Evolutionary conservation across 2,888 invertebrate genomes (phyloP).

Genomic region (Acrobeloides nanus): DNA sequence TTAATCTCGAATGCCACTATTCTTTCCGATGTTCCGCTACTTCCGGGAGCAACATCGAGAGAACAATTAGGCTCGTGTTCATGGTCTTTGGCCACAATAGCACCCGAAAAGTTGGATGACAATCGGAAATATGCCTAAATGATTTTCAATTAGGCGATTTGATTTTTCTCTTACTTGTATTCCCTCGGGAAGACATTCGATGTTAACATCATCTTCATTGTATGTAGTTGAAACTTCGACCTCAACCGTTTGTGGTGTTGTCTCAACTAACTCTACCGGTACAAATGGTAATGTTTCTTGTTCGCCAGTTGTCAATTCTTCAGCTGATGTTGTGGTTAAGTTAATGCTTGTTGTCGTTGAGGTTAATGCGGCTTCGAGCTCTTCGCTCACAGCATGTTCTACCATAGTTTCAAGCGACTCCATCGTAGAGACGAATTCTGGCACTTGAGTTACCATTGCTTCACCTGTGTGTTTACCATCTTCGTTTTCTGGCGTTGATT

Average conservation of each 20-base stretch:
- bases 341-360: no score
- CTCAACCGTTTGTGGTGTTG: constrained; percentile 13
- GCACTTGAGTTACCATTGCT: neutral
- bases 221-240: constrained; percentile 6
- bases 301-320: no score
- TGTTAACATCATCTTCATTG: constrained; percentile 13
- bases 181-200: constrained; percentile 15
- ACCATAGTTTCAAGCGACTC: no score
- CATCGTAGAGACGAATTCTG: no score
- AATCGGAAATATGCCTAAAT: constrained; percentile 15
- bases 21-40: constrained; percentile 9
- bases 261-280: no score
- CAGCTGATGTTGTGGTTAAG: no score
- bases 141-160: constrained; percentile 1
- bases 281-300: no score
- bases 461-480: neutral
- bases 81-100: constrained; percentile 19
- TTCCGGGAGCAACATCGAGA: constrained; percentile 9
- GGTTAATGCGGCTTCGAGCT: no score
- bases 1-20: constrained; percentile 18
- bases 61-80: constrained; percentile 11
- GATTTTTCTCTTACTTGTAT: constrained; percentile 9
- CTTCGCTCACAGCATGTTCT: no score
- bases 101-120: constrained; percentile 17
- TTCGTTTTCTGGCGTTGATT: neutral